Percentiles rank a stretch among this genome's conserved stretches.
phyloP scores from a whole-genome alignment of 2,888 invertebrate genomes.

The Xanthia togata region DNA sequence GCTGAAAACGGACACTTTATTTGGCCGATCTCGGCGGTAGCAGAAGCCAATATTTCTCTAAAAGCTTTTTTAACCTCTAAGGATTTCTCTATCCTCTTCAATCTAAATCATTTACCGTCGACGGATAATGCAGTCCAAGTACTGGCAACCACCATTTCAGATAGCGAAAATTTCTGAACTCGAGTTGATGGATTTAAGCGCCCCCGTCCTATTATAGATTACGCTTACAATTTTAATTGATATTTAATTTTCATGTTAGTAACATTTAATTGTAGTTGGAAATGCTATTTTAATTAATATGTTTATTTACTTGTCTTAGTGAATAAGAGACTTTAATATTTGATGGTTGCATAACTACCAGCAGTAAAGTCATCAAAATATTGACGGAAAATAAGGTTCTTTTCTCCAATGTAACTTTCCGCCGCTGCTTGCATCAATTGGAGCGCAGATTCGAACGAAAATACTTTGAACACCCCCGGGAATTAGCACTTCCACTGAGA shows the following conservation, averaged over 20 bases:
- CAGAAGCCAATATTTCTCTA: slow-evolving; percentile 5
- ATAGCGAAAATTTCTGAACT: slow-evolving; percentile 1
- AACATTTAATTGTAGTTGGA: not conserved
- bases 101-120: slow-evolving; percentile 21
- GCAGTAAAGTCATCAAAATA: not conserved
- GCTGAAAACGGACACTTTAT: not conserved
- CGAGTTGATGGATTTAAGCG: not conserved
- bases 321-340: not conserved
- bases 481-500: slow-evolving; percentile 15
- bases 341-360: not conserved
- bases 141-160: not conserved
- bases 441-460: not conserved
- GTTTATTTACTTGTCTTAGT: slow-evolving; percentile 1
- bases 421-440: not conserved
- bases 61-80: slow-evolving; percentile 16
- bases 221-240: slow-evolving; percentile 11
- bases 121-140: not conserved
- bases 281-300: slow-evolving; percentile 13
- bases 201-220: not conserved
- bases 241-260: slow-evolving; percentile 2
- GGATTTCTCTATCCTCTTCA: slow-evolving; percentile 9
- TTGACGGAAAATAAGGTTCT: too few relatives aligned
- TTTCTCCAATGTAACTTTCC: not conserved
- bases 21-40: not conserved
- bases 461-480: slow-evolving; percentile 1